Base-by-base conservation (phyloP, 1,140 invertebrate genomes). In the Manduca sexta region DNA sequence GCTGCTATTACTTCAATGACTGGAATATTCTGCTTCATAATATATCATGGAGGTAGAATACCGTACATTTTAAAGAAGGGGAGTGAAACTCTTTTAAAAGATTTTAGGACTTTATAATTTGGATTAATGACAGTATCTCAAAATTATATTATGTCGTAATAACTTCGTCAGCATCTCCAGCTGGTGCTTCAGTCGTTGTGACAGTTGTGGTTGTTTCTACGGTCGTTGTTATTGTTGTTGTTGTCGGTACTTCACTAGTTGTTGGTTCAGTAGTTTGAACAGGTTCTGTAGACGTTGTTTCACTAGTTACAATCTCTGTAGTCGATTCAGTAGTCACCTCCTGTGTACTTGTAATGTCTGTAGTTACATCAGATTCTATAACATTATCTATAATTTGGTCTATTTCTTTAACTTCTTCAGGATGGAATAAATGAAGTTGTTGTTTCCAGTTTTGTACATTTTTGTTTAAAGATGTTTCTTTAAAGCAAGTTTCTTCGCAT, bases 131-230 rank as follows among this genome's bases (percentile, higher is more conserved):
- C 4, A 5, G 4, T 26, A 26, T 5, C 1, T 26, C 2, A 18
- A 17, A 14, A 16, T 15, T 40, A 6, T n/a, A 1, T 21, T 45
- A 45, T 18, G 47, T 37, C 10, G 46, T 13, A 42, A 50, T 40
- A n/a, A 56, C 47, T 46, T 56, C 53, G 7, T 50, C 44, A 4
- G 44, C 33, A 4, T 33, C 41, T 14, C 47, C 48, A 7, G 44
- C 11, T 16, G 43, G 37, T 16, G 17, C 11, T 41, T 21, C 6
- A 13, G 21, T 16, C n/a, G n/a, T n/a, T n/a, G n/a, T n/a, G n/a
- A n/a, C n/a, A n/a, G n/a, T n/a, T n/a, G n/a, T n/a, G n/a, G n/a
- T n/a, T 12, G 49, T 51, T 45, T 4, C 18, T 18, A 4, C 33
- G 29, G 12, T 18, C 7, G 21, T 30, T 16, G 26, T 16, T 26